These are phyloP conservation scores for Hexactinellida sp. DNA, from an alignment of 37 sponge, comb jelly and placozoan genomes.

Conservation along the genomic window DNA sequence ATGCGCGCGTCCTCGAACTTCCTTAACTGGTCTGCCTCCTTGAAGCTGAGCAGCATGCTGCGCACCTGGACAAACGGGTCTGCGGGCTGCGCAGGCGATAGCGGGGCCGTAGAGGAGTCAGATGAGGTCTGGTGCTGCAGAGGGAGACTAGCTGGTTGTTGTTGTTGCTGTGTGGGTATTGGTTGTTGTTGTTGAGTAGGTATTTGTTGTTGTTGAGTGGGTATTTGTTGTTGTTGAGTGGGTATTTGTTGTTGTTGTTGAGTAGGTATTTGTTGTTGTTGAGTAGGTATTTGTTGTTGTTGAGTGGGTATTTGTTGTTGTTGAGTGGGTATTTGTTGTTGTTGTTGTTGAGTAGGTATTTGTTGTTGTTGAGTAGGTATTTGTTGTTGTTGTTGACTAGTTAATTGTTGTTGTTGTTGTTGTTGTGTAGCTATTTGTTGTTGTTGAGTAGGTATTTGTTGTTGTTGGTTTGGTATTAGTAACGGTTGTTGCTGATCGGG, in stretches of 20 bases:
- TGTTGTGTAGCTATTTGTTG: background rate
- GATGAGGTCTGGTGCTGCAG: background rate
- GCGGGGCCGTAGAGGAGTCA: background rate
- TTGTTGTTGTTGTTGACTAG: background rate
- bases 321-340: too few species aligned
- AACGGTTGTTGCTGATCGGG: too few species aligned
- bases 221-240: background rate
- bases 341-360: background rate
- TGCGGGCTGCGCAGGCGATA: background rate
- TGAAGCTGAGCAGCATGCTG: background rate
- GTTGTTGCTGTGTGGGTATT: background rate
- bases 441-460: background rate
- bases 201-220: background rate
- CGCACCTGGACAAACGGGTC: background rate
- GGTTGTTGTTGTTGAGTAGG: background rate
- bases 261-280: background rate
- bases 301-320: too few species aligned
- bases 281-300: background rate
- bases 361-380: background rate
- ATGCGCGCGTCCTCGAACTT: background rate
- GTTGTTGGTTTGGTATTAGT: too few species aligned
- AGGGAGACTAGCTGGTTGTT: background rate
- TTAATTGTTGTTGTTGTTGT: background rate
- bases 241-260: background rate
- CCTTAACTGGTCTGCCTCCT: background rate